Base-by-base conservation (phyloP, 1,140 invertebrate species). In the Probaryconus sp. region DNA sequence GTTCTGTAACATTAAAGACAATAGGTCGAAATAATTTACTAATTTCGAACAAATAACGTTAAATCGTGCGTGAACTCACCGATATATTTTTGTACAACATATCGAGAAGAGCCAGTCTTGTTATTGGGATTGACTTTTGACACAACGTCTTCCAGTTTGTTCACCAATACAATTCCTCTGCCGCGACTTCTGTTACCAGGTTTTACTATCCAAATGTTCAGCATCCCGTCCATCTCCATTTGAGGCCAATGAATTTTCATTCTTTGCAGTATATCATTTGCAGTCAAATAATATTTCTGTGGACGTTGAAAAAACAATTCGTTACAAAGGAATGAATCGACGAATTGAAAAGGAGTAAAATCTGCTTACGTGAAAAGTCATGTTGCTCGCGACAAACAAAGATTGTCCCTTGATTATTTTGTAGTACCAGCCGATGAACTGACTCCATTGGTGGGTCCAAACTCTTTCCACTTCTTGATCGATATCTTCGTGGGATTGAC, bases 201-300 rank as follows among this genome's bases (percentile, higher is more conserved):
- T 85, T 98, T 98, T 16, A 98, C 90, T 72, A 98, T 98, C 97
- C 97, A 98, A 47, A 97, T 92, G 85, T 98, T 97, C 53, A 92
- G 90, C 30, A 91, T 88, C 0, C 96, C 96, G 83, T 97, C 96
- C 63, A 95, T 90, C 1, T 93, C 90, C 47, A 93, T 90, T 81
- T 97, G 94, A 0, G 95, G 94, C 93, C 94, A 96, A 81, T 90
- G 91, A 35, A 87, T 89, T 24, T 79, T 80, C 13, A 91, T 86
- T 17, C 87, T 85, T 24, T 89, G 86, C 6, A 93, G 77, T 21
- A 90, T 86, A 5, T 87, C 82, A 65, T 80, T 90, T 10, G 82
- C 83, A 16, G 82, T 89, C 74, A 81, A 70, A 31, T 86, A 84
- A 63, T 89, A 86, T 43, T 85, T 88, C 89, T 90, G 58, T 73